Conservation (phyloP, 2,113 vertebrate species). For the Dromas ardeola region DNA sequence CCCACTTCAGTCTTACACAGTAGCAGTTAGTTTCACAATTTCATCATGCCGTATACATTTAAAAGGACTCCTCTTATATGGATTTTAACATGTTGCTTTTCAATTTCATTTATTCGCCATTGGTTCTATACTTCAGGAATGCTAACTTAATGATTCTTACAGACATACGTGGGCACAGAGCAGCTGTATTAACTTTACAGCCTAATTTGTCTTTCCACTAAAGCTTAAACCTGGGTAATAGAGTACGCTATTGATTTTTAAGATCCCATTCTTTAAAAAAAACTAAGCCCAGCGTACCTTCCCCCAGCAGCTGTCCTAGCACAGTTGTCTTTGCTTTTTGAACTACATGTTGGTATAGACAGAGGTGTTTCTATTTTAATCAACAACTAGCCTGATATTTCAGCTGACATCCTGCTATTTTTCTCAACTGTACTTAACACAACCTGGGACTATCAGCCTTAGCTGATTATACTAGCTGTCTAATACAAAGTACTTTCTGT, state of each 20-base stretch:
- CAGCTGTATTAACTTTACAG: not conserved
- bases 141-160: not conserved
- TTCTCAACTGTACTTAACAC: not conserved
- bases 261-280: not conserved
- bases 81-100: not conserved
- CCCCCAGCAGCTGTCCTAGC: not conserved
- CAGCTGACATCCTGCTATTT: not conserved
- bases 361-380: not conserved
- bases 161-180: not conserved
- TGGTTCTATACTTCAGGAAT: not conserved
- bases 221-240: not conserved
- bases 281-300: not conserved
- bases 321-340: not conserved
- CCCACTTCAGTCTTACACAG: not conserved
- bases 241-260: not conserved
- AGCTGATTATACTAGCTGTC: not conserved
- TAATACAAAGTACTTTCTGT: not conserved
- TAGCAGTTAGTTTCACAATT: not conserved
- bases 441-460: not conserved
- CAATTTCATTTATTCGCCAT: not conserved
- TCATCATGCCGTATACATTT: not conserved
- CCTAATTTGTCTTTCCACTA: not conserved
- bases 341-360: not conserved
- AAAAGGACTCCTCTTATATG: not conserved
- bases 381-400: not conserved